Base-by-base conservation (phyloP, 2,113 vertebrate genomes). In the Leptosomus discolor region DNA sequence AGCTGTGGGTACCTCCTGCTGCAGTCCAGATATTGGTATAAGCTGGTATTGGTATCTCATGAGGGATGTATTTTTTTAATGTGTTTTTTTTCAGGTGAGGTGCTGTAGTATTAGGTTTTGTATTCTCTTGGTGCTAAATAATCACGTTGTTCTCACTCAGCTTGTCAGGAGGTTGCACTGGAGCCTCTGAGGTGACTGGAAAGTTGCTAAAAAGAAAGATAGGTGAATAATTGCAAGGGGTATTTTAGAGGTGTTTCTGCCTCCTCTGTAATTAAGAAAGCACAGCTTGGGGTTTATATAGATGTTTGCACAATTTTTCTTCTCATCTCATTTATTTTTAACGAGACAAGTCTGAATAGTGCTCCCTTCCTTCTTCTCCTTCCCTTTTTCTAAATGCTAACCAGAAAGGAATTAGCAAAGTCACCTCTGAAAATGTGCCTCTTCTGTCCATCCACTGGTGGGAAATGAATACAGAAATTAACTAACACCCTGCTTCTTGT, bases 71-170 rank as follows among this genome's bases (percentile, higher is more conserved):
- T 43, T 80, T 83, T 74, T 88, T 34, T 27, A 41, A 8, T 46
- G 45, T 16, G 58, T 48, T 77, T 75, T 77, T 61, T 81, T 81
- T 18, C 37, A 48, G 15, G 46, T 57, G n/a, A 78, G 77, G 73
- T 69, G 69, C 64, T 77, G 63, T 82, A 61, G 56, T 77, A 65
- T 84, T 67, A 83, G 34, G 27, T 60, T 94, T 87, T 91, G 41
- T 90, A 94, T 87, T 95, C 93, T 88, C 90, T 51, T 82, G 94
- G 32, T 94, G 60, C 34, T 67, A 71, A 91, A 51, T 95, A 96
- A 97, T 97, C 90, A 93, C 60, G 41, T 94, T 86, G 81, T 94
- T 94, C 92, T 94, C 94, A 93, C 85, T 92, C 63, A 80, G 73
- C 65, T 94, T 94, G 93, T 92, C 85, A 94, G 64, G 69, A 87